Evolutionary conservation across 2,113 vertebrate species (phyloP), one percentile per base, ranked within the genome.

Genomic region (Prinia subflava): DNA sequence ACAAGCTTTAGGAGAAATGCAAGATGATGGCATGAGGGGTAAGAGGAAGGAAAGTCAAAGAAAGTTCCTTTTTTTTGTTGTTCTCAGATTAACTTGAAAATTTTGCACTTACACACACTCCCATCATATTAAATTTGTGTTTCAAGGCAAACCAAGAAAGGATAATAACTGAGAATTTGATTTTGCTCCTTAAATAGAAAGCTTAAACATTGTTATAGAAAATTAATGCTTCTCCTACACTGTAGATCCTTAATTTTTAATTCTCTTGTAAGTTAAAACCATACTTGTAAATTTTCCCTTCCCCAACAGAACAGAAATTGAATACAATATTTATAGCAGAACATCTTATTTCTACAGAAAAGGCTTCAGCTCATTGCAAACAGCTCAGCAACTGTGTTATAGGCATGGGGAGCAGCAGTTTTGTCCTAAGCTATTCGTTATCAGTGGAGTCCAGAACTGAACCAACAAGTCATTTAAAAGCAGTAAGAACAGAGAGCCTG

Each of bases 381-480:
- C 37, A 78, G 41, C 67, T 68, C 49, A 33, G 46, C 27, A 83
- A 57, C 17, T 30, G 31, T 31, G n/a, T 27, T 18, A 21, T 0
- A 16, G 41, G 24, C 44, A 57, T 0, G 31, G 30, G 41, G 15
- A 78, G 59, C 53, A 65, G 74, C 27, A 0, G 2, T 35, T 87
- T 80, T 85, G 67, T 92, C 37, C 65, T 64, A 27, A 81, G 70
- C 65, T 73, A 24, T 35, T 81, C 4, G 30, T 95, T 96, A 97
- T 97, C 97, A 87, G 87, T 4, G 1, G 13, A 49, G 69, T 65
- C 75, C 95, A 97, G 91, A 90, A 88, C 50, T 50, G 44, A 95
- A 87, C 59, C 35, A 80, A 68, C 47, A 14, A 92, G 82, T 27
- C 62, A 76, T 85, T 90, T 46, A 70, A 69, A 89, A 91, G 62